Evolutionary conservation across 1,140 invertebrate genomes (phyloP), one percentile per base, ranked within the genome.

Genomic region (Drepana arcuata): DNA sequence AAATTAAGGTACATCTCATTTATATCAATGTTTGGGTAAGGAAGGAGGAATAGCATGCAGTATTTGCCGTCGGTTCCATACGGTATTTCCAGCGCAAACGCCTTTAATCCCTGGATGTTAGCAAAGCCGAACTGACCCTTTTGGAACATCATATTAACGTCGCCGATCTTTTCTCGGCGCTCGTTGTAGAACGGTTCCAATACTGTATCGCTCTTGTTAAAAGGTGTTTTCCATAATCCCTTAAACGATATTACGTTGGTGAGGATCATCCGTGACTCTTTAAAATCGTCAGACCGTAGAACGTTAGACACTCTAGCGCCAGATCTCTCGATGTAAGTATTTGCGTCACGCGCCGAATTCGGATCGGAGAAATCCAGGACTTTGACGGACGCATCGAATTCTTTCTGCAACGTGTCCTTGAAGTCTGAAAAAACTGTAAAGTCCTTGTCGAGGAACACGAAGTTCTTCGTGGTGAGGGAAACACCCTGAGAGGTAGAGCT

Each of bases 221-320:
- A 95, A 0, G 89, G 86, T 2, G 51, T 60, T 34, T 85, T 73
- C 94, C 94, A 96, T 0, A 84, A 67, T 7, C 92, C 93, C 77
- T 93, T 95, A 75, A 96, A 95, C 43, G 90, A 93, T 21, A 95
- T 85, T 0, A 90, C 89, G 40, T 93, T 95, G 0, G 91, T 88
- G 4, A 21, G 9, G 9, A 21, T 21, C 18, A n/a, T n/a, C n/a
- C n/a, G n/a, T n/a, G n/a, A n/a, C n/a, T 88, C 77, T 2, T 32
- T 34, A 29, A 86, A 73, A 49, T 86, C 84, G 16, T 69, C 81
- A 49, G 67, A 72, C 46, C 42, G 52, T 4, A 81, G 35, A 1
- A 77, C 77, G 31, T 81, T 77, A 1, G 68, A 64, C 0, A 81
- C 74, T n/a, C 53, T 50, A 0, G 56, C 72, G 3, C 74, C 72